Evolutionary conservation across 1,140 invertebrate genomes (phyloP), one percentile per base, ranked within the genome.

Genomic region (Drosophila biarmipes): DNA sequence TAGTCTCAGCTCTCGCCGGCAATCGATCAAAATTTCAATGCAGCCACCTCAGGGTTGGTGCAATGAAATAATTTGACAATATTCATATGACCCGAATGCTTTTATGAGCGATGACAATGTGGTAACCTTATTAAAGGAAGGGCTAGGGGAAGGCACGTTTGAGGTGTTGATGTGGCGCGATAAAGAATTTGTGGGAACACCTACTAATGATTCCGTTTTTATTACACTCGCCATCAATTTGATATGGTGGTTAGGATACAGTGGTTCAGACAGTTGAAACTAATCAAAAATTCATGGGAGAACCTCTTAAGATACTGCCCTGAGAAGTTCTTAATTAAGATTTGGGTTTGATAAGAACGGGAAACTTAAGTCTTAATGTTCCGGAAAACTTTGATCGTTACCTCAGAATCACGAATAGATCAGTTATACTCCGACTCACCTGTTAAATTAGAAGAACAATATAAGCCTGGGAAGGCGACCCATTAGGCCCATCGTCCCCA

Each of bases 11-110:
- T 51, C 21, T 34, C 38, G 58, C 40, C 31, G 54, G 84, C 73
- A 89, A 89, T 89, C 84, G 84, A 89, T 89, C 84, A 89, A 84
- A 82, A 69, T 58, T 67, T 76, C 61, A 82, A 77, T 87, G 84
- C 84, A 87, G 19, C 67, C 21, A 17, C 19, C 42, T 42, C 10
- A 8, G 11, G 48, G 27, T 24, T 48, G 46, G 15, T 80, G 73
- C 67, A 80, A 86, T 86, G 62, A 77, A 86, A 66, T 77, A 67
- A 67, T 75, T 69, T 69, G 77, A 74, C 73, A 73, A 74, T 78
- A 78, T 75, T 62, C 78, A 53, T 73, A 73, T 73, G 61, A 74
- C 46, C 73, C 35, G 49, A 58, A 48, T 43, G 78, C 67, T 59
- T 78, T 77, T 84, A 87, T 89, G 82, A 87, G 51, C 74, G 82